Evolutionary conservation across 1,140 invertebrate species (phyloP), one percentile per base, ranked within the genome.

Genomic region (Polypedilum pembai): DNA sequence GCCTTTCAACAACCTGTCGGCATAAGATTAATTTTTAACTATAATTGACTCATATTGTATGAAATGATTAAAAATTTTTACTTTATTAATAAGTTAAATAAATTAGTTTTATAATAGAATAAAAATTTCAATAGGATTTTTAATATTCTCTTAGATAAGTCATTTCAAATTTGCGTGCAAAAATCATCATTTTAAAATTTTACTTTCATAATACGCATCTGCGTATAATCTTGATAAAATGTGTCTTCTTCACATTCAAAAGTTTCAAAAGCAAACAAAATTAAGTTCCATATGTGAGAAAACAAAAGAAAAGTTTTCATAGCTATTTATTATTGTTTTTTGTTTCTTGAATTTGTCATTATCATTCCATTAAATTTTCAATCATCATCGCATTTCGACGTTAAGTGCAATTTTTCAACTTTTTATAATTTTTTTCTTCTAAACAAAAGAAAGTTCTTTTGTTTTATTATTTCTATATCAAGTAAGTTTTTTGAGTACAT

Each of bases 1-100:
- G 45, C 12, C 20, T 69, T 20, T 69, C 20, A 69, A 69, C 65
- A 69, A 69, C 65, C 65, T 69, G 65, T 69, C 65, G 65, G 65
- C 65, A 21, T 69, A 18, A 21, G 45, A 56, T 12, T 12, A 33
- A 33, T 33, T 33, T 33, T 33, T 33, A 33, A 33, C 5, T 33
- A 3, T 33, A 3, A 33, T 33, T 33, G 24, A 33, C 1, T 33
- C 24, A 33, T 33, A 3, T 33, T 33, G 24, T 33, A 33, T 33
- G 24, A 33, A 33, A 33, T 5, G 5, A 1, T 3, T 33, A 33
- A 5, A 56, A 56, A 15, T 56, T 3, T 56, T 56, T 56, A 1
- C 1, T 56, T 56, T 56, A 56, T 15, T 3, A 56, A 3, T 56
- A 56, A 56, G n/a, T 56, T 17, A 3, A 56, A 3, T 56, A 12